These are phyloP conservation scores for Pedetes capensis DNA, from an alignment of 2,113 vertebrate genomes.

Conservation along the genomic window DNA sequence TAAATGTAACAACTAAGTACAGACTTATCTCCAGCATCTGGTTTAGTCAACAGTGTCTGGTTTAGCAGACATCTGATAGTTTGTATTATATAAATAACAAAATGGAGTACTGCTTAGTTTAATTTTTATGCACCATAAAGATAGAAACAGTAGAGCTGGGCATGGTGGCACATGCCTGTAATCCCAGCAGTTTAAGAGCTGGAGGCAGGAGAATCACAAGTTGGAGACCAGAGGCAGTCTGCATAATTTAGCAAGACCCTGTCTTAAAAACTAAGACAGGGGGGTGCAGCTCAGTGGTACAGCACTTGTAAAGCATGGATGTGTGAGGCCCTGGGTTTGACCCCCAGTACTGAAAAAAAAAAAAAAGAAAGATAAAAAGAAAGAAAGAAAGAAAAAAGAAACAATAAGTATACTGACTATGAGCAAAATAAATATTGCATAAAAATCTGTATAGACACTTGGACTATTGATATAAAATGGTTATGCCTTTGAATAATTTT, in stretches of 20 bases:
- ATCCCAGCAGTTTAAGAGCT: too few species aligned
- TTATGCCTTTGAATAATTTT: neutral
- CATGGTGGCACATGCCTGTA: too few species aligned
- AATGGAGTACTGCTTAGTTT: neutral
- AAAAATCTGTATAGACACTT: neutral
- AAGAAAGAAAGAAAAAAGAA: too few species aligned
- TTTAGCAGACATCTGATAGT: slow-evolving; percentile 5
- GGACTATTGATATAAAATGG: neutral
- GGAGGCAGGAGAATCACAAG: too few species aligned
- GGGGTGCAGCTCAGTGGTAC: too few species aligned
- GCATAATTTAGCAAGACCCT: too few species aligned
- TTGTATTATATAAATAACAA: slow-evolving; percentile 26
- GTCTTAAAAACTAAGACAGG: too few species aligned
- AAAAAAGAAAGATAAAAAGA: too few species aligned
- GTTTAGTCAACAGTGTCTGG: slow-evolving; percentile 14
- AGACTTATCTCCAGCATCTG: slow-evolving; percentile 18
- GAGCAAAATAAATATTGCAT: neutral
- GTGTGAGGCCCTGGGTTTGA: too few species aligned
- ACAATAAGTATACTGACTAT: neutral
- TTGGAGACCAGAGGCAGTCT: too few species aligned
- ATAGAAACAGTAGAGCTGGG: neutral
- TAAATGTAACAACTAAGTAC: slow-evolving; percentile 60
- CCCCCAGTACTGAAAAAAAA: too few species aligned
- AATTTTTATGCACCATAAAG: neutral
- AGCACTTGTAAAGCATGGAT: too few species aligned